A percentile compares a stretch with the other conserved stretches of the same genome.
These are phyloP conservation scores for Tolypeutes matacus DNA, from an alignment of 2,797 vertebrate species.

Conservation along the genomic window DNA sequence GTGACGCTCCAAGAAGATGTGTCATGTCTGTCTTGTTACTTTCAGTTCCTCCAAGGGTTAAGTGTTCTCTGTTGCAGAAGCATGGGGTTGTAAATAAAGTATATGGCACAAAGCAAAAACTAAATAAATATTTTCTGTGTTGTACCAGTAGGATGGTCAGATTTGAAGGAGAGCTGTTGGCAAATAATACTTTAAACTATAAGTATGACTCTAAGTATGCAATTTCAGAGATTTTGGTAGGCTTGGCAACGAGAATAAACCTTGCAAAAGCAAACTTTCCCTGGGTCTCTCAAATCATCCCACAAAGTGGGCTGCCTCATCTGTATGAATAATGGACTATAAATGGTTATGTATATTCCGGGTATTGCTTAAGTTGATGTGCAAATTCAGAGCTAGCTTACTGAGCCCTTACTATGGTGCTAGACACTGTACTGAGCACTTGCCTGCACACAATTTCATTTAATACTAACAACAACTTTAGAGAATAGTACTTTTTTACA, in stretches of 20 bases:
- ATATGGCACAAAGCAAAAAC: too few relatives aligned
- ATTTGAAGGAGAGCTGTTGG: neutral
- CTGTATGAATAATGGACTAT: neutral
- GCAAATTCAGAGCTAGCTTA: conserved; percentile 4
- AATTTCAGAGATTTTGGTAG: neutral
- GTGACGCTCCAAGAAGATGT: neutral
- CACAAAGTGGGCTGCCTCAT: neutral
- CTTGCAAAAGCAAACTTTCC: conserved; percentile 23
- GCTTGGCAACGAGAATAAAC: neutral
- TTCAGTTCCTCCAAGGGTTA: neutral
- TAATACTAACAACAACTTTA: neutral
- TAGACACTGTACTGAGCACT: neutral
- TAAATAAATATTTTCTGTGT: conserved; percentile 6
- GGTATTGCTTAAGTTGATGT: neutral
- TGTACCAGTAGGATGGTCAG: neutral
- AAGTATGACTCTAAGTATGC: neutral
- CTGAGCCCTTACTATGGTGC: neutral
- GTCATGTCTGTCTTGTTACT: neutral
- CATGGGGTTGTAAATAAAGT: neutral
- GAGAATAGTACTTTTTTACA: neutral
- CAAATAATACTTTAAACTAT: neutral
- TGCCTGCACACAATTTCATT: neutral
- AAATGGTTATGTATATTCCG: neutral
- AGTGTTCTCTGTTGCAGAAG: neutral
- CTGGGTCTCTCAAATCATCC: neutral